phyloP scores from a whole-genome alignment of 2,113 vertebrate genomes.

The Psephotus haematonotus region DNA sequence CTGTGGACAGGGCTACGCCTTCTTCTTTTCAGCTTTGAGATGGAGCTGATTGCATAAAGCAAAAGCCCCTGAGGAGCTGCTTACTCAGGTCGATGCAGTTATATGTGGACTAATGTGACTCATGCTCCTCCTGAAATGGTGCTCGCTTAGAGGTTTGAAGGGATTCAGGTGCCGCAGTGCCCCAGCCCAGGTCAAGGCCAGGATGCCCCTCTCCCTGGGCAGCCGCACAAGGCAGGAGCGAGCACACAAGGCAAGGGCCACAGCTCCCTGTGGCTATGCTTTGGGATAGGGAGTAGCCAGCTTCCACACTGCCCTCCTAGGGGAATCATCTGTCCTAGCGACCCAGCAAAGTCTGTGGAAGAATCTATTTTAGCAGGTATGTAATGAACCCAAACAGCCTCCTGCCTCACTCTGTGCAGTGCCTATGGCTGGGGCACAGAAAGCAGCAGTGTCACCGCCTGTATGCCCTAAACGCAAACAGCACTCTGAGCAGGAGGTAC shows the following conservation, averaged over 20 bases:
- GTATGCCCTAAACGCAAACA: fast-evolving
- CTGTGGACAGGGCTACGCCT: not conserved
- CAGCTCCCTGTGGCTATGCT: fast-evolving
- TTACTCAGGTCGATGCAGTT: fast-evolving
- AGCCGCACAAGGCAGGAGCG: not conserved
- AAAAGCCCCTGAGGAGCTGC: not conserved
- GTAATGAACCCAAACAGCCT: not conserved
- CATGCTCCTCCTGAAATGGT: not conserved
- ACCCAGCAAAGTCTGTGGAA: not conserved
- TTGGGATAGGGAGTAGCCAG: not conserved
- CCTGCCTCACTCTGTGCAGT: fast-evolving
- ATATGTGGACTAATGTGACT: not conserved
- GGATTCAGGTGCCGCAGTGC: fast-evolving
- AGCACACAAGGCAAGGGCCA: not conserved
- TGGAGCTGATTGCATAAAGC: not conserved
- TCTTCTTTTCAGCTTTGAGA: not conserved
- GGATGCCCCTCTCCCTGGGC: not conserved
- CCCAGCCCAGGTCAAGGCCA: not conserved
- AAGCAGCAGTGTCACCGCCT: not conserved
- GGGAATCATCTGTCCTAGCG: fast-evolving
- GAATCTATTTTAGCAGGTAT: not conserved
- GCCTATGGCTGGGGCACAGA: not conserved
- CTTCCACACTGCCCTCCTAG: not conserved
- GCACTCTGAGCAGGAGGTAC: not conserved
- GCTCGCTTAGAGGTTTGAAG: fast-evolving